Percentiles rank a stretch among this genome's conserved stretches.
Evolutionary conservation across 2,888 invertebrate genomes (phyloP).

Genomic region (Augochlorella aurata): DNA sequence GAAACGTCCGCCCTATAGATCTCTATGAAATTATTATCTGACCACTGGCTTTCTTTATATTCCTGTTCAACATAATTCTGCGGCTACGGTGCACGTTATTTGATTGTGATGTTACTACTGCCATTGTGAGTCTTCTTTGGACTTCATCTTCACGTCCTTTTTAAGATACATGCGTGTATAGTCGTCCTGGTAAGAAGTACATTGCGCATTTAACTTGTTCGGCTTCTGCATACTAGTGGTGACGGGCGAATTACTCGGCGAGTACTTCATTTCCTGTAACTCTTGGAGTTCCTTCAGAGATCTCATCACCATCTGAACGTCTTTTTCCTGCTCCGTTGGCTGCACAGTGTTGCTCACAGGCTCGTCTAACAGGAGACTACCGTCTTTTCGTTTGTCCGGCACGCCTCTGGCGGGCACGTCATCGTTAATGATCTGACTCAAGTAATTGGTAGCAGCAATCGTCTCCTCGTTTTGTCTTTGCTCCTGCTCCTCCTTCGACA

Average conservation of each 20-base stretch:
- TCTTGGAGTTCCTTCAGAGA: slow-evolving; percentile 80
- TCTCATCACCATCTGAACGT: slow-evolving; percentile 80
- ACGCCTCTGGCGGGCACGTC: slow-evolving; percentile 67
- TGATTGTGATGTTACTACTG: slow-evolving; percentile 52
- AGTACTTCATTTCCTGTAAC: slow-evolving; percentile 75
- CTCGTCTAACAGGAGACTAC: slow-evolving; percentile 66
- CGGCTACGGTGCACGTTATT: slow-evolving; percentile 36
- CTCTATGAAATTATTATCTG: slow-evolving; percentile 56
- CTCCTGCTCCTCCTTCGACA: slow-evolving; percentile 77
- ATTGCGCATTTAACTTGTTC: slow-evolving; percentile 72
- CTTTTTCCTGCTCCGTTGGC: slow-evolving; percentile 76
- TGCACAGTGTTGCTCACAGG: slow-evolving; percentile 60
- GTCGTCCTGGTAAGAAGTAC: slow-evolving; percentile 73
- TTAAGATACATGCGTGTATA: slow-evolving; percentile 76
- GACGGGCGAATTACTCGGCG: slow-evolving; percentile 75
- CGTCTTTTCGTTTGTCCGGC: slow-evolving; percentile 72
- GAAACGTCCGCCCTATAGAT: slow-evolving; percentile 55
- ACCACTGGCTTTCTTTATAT: slow-evolving; percentile 44
- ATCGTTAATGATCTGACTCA: slow-evolving; percentile 81
- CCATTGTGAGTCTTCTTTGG: slow-evolving; percentile 77
- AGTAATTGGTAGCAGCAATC: slow-evolving; percentile 80
- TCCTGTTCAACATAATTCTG: slow-evolving; percentile 37
- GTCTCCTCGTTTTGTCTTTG: slow-evolving; percentile 80
- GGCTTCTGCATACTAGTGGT: slow-evolving; percentile 70
- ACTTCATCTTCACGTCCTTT: slow-evolving; percentile 76